A percentile compares a stretch with the other conserved stretches of the same genome.
Conservation (phyloP, 2,888 invertebrate species). For the Epicampocera succincta region DNA sequence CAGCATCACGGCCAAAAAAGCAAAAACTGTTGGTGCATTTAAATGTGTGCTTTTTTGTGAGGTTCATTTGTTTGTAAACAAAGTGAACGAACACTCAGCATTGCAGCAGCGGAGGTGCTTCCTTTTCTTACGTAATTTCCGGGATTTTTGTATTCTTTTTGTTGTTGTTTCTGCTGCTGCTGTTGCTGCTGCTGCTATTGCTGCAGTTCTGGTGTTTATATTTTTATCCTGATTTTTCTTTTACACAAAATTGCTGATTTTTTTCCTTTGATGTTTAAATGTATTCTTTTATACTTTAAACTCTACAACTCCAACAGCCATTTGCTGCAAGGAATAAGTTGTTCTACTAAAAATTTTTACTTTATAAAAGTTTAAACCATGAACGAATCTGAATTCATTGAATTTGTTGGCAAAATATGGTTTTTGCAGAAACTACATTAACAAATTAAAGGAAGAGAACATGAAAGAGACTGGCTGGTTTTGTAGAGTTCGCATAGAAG, state of each 20-base stretch:
- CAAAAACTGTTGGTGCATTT: constrained; percentile 4
- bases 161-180: constrained; percentile 6
- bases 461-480: no score
- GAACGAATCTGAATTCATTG: not conserved
- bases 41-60: constrained; percentile 13
- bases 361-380: no score
- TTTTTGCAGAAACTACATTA: constrained; percentile 56
- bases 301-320: constrained; percentile 7
- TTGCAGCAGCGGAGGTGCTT: constrained; percentile 49
- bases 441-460: constrained; percentile 44
- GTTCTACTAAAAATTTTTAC: constrained; percentile 3
- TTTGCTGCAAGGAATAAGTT: not conserved
- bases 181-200: not conserved
- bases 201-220: no score
- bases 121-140: constrained; percentile 68
- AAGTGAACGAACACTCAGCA: constrained; percentile 51
- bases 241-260: constrained; percentile 34
- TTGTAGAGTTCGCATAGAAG: not conserved
- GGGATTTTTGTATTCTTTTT: constrained; percentile 58
- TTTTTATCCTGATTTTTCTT: constrained; percentile 30
- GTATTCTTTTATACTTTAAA: constrained; percentile 26
- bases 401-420: not conserved
- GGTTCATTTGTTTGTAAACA: constrained; percentile 52
- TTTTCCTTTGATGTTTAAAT: constrained; percentile 33
- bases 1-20: constrained; percentile 15